phyloP scores from a whole-genome alignment of 2,888 invertebrate species.

The Tinea trinotella region DNA sequence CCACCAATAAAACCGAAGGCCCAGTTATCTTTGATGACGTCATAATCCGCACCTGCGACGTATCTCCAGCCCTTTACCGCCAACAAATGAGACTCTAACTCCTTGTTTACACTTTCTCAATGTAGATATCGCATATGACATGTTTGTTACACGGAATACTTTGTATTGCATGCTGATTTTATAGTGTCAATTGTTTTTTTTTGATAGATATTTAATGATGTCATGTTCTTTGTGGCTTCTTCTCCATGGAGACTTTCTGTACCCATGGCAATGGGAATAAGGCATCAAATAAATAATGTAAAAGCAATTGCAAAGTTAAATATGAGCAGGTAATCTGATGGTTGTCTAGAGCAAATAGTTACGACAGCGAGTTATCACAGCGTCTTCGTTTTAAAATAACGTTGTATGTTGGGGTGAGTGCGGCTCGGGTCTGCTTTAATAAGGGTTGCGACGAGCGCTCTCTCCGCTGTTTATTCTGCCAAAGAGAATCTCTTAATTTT shows the following conservation, averaged over 20 bases:
- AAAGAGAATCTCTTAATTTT: constrained; percentile 61
- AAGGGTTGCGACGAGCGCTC: constrained; percentile 40
- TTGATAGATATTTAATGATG: too few relatives aligned
- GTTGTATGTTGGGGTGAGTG: constrained; percentile 22
- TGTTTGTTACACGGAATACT: too few relatives aligned
- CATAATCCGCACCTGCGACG: constrained; percentile 23
- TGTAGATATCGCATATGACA: background rate
- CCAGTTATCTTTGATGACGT: constrained; percentile 25
- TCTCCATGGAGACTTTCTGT: too few relatives aligned
- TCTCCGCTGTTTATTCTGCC: constrained; percentile 44
- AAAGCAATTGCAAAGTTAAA: background rate
- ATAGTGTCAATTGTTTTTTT: too few relatives aligned
- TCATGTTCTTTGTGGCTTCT: too few relatives aligned
- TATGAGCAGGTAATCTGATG: constrained; percentile 2
- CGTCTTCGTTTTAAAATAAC: constrained; percentile 53
- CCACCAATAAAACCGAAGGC: constrained; percentile 22
- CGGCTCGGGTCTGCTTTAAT: constrained; percentile 38
- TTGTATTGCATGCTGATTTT: too few relatives aligned
- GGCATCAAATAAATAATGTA: background rate
- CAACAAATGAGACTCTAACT: constrained; percentile 6
- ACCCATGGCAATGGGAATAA: too few relatives aligned
- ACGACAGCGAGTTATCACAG: constrained; percentile 29
- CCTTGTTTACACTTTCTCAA: constrained; percentile 11
- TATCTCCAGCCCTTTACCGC: constrained; percentile 13
- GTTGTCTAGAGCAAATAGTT: constrained; percentile 10